Evolutionary conservation across 2,113 vertebrate species (phyloP).

Genomic region (Percopsis transmontana): DNA sequence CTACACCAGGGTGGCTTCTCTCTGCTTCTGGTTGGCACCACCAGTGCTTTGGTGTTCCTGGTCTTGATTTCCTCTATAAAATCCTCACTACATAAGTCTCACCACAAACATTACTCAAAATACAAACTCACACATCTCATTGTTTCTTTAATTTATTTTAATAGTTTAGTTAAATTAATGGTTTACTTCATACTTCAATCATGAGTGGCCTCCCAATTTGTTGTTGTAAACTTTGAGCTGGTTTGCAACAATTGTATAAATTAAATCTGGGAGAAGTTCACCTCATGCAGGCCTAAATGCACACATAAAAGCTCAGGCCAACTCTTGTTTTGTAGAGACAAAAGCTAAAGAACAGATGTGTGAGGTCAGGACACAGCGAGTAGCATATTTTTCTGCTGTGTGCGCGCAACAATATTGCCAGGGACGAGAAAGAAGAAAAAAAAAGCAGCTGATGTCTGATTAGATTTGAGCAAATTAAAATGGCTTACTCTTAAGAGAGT

Average conservation of each 20-base stretch:
- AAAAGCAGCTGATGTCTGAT: slow-evolving; percentile 60
- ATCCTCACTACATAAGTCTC: too few relatives aligned
- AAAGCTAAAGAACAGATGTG: slow-evolving; percentile 61
- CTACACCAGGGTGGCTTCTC: too few relatives aligned
- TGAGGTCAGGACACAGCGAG: slow-evolving; percentile 61
- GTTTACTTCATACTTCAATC: too few relatives aligned
- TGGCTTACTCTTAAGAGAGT: slow-evolving; percentile 31
- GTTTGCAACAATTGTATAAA: slow-evolving; percentile 8
- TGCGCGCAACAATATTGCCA: slow-evolving; percentile 59
- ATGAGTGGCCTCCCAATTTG: too few relatives aligned
- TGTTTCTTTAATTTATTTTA: too few relatives aligned
- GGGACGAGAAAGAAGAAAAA: slow-evolving; percentile 11
- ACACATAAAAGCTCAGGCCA: slow-evolving; percentile 40
- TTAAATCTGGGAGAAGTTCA: slow-evolving; percentile 49
- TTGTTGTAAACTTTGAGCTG: too few relatives aligned
- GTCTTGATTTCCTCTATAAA: too few relatives aligned
- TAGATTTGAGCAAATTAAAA: slow-evolving; percentile 64
- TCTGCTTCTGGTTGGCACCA: too few relatives aligned
- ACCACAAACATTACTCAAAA: too few relatives aligned
- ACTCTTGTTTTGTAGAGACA: slow-evolving; percentile 51
- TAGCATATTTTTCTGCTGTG: slow-evolving; percentile 65
- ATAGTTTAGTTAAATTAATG: too few relatives aligned
- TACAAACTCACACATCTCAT: too few relatives aligned
- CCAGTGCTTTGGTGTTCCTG: too few relatives aligned
- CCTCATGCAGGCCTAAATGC: slow-evolving; percentile 32